These are phyloP conservation scores for Lacanobia wlatinum DNA, from an alignment of 2,888 invertebrate genomes.

Conservation along the genomic window DNA sequence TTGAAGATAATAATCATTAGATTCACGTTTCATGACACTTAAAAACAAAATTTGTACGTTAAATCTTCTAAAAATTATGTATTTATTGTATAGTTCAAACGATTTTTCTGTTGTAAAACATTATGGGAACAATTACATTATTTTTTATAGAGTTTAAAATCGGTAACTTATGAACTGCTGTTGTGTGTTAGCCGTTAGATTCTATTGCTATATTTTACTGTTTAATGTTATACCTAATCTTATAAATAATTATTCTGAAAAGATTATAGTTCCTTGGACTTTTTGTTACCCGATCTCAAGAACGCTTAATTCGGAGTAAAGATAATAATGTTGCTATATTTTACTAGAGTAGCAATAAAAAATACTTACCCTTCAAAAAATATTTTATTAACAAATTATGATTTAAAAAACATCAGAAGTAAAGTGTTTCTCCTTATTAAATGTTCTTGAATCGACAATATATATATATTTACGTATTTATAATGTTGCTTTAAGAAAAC, in stretches of 20 bases:
- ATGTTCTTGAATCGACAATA: slow-evolving; percentile 17
- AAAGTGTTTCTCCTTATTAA: background rate
- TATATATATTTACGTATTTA: slow-evolving; percentile 1
- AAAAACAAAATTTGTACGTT: slow-evolving; percentile 1
- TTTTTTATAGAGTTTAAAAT: slow-evolving; percentile 56
- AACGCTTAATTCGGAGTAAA: slow-evolving; percentile 18
- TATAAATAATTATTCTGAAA: slow-evolving; percentile 25
- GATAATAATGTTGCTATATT: no score
- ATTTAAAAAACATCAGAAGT: no score
- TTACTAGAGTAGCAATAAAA: no score
- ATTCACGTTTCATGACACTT: background rate
- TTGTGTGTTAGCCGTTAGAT: slow-evolving; percentile 68
- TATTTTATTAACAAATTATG: no score
- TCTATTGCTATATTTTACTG: slow-evolving; percentile 56
- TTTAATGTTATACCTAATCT: slow-evolving; percentile 45
- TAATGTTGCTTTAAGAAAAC: slow-evolving; percentile 43
- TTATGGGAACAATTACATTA: slow-evolving; percentile 73
- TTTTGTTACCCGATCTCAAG: slow-evolving; percentile 29
- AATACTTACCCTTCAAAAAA: no score
- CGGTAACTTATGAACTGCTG: slow-evolving; percentile 74
- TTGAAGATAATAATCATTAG: background rate
- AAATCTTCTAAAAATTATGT: background rate
- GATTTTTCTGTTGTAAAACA: slow-evolving; percentile 34
- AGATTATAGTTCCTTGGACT: slow-evolving; percentile 9
- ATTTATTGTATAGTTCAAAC: slow-evolving; percentile 21